Conservation (phyloP, 2,888 invertebrate genomes). For the Limulus polyphemus region DNA sequence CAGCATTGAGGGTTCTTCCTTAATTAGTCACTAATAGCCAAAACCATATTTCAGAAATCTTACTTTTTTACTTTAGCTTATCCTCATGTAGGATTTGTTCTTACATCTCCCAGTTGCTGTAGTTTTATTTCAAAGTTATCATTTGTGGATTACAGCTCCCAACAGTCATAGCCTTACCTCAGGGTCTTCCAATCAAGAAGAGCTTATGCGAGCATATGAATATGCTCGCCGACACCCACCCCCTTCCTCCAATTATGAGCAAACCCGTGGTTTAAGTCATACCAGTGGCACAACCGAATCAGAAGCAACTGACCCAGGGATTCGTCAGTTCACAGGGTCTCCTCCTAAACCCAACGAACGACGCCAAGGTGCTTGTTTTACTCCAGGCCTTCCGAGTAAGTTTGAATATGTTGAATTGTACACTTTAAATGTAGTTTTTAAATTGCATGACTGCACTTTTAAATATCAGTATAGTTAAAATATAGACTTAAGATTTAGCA, state of each 20-base stretch:
- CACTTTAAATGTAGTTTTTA: no score
- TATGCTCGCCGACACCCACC: slow-evolving; percentile 24
- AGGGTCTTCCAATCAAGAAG: slow-evolving; percentile 27
- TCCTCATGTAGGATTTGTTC: no score
- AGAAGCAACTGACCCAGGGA: slow-evolving; percentile 27
- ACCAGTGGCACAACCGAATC: slow-evolving; percentile 21
- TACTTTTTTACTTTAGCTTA: no score
- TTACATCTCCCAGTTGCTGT: no score
- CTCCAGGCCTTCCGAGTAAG: slow-evolving; percentile 12
- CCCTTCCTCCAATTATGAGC: slow-evolving; percentile 17
- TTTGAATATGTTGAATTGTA: no score
- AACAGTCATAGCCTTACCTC: slow-evolving; percentile 24
- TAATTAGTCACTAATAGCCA: no score
- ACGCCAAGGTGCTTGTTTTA: slow-evolving; percentile 25
- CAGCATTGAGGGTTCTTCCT: no score
- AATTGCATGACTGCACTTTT: no score
- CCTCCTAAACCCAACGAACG: slow-evolving; percentile 27
- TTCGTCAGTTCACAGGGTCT: slow-evolving; percentile 27
- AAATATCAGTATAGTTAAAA: no score
- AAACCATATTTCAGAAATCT: no score
- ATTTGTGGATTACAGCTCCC: slow-evolving; percentile 9
- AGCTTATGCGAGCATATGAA: slow-evolving; percentile 25
- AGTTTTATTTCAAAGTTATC: no score
- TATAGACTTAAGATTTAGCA: no score
- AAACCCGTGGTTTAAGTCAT: slow-evolving; percentile 18